A percentile compares a stretch with the other conserved stretches of the same genome.
These are phyloP conservation scores for Plagodis pulveraria DNA, from an alignment of 2,888 invertebrate genomes.

Conservation along the genomic window DNA sequence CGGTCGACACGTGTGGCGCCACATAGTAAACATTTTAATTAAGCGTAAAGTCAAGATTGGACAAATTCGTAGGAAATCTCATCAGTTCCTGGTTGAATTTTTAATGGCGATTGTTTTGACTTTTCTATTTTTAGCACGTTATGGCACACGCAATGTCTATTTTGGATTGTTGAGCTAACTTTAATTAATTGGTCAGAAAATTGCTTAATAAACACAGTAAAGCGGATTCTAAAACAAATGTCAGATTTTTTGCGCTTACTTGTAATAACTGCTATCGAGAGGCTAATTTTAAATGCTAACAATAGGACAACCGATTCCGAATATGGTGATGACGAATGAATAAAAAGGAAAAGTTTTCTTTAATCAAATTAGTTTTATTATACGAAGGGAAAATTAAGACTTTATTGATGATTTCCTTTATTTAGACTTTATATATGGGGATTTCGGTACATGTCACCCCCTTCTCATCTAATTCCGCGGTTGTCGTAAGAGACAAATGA, in stretches of 20 bases:
- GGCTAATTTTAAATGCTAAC: no score
- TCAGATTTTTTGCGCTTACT: background rate
- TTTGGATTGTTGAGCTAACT: conserved; percentile 19
- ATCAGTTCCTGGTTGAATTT: conserved; percentile 35
- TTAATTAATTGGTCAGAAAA: conserved; percentile 16
- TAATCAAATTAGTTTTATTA: no score
- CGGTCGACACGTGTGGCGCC: conserved; percentile 72
- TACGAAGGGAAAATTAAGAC: no score
- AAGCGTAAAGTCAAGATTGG: conserved; percentile 75
- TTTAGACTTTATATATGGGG: no score
- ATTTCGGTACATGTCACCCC: no score
- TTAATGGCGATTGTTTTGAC: conserved; percentile 15
- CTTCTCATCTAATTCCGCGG: no score
- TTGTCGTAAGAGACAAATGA: no score
- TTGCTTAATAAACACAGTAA: conserved; percentile 4
- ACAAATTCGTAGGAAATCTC: conserved; percentile 55
- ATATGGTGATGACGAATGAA: no score
- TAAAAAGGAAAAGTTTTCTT: no score
- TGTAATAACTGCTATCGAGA: no score
- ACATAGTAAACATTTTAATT: conserved; percentile 72
- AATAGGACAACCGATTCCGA: no score
- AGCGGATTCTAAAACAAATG: background rate
- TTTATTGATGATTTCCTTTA: no score
- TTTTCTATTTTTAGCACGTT: conserved; percentile 30
- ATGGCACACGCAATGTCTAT: conserved; percentile 20